Evolutionary conservation across 2,113 vertebrate genomes (phyloP).

Genomic region (Crypturellus undulatus): DNA sequence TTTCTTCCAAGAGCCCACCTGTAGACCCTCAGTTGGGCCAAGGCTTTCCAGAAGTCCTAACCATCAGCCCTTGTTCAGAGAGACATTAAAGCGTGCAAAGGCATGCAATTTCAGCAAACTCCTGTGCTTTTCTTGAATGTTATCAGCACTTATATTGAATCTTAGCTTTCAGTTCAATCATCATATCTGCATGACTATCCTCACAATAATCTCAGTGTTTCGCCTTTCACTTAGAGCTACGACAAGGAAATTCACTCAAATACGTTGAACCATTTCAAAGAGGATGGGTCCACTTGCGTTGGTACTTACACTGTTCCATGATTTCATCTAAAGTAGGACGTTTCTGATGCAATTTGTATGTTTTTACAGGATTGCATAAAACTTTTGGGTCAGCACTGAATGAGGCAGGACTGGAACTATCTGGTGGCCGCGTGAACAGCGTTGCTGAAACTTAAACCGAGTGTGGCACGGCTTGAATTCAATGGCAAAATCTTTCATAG

Average conservation of each 20-base stretch:
- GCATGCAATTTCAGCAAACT: not conserved
- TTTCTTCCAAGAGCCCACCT: not conserved
- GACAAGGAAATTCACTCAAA: not conserved
- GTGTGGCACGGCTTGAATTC: not conserved
- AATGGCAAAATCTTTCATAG: conserved; percentile 20
- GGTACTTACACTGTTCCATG: not conserved
- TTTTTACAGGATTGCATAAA: not conserved
- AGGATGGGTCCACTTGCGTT: fast-evolving
- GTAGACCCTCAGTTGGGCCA: not conserved
- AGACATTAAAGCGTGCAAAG: not conserved
- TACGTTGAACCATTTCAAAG: not conserved
- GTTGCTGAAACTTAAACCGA: not conserved
- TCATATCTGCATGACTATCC: not conserved
- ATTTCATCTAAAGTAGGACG: not conserved
- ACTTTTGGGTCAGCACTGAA: not conserved
- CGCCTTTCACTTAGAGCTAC: not conserved
- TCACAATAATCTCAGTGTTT: not conserved
- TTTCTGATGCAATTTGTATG: not conserved
- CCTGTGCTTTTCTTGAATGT: not conserved
- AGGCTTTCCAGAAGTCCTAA: not conserved
- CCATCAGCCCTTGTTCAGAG: not conserved
- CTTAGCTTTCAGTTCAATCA: not conserved
- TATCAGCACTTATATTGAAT: not conserved
- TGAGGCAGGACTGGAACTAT: not conserved
- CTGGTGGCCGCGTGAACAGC: not conserved